A percentile compares a stretch with the other conserved stretches of the same genome.
Conservation (phyloP, 2,888 invertebrate species). For the Eledone cirrhosa region DNA sequence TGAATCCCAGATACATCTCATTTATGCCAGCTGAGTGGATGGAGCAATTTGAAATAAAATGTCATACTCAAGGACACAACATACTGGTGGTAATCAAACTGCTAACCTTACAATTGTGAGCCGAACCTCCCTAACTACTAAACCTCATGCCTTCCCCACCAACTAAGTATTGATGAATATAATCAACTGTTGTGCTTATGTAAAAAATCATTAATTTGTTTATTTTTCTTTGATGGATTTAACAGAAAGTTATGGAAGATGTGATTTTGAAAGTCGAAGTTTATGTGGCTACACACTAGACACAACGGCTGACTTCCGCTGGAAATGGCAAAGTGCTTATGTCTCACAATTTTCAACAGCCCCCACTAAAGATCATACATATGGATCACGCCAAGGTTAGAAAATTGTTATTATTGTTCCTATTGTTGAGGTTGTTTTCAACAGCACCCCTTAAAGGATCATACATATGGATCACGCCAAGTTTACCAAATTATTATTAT, state of each 20-base stretch:
- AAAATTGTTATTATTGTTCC: not conserved
- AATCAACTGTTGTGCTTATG: not conserved
- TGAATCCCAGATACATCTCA: too few relatives aligned
- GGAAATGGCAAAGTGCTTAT: constrained; percentile 46
- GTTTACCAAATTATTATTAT: constrained; percentile 39
- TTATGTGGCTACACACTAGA: constrained; percentile 49
- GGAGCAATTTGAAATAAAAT: too few relatives aligned
- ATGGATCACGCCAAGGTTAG: constrained; percentile 54
- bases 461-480: constrained; percentile 56
- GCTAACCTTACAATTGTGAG: too few relatives aligned
- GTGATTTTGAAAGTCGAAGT: constrained; percentile 54
- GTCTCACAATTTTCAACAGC: constrained; percentile 48
- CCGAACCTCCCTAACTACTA: too few relatives aligned
- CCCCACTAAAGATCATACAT: constrained; percentile 60
- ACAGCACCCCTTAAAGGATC: constrained; percentile 60
- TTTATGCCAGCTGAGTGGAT: too few relatives aligned
- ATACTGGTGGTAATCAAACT: too few relatives aligned
- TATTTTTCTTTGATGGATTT: not conserved
- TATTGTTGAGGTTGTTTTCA: not conserved
- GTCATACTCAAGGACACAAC: too few relatives aligned
- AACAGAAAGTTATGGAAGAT: constrained; percentile 33
- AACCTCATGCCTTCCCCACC: too few relatives aligned
- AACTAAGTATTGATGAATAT: not conserved
- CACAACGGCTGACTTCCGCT: constrained; percentile 47
- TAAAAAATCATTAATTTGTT: not conserved